These are phyloP conservation scores for Liparis tanakae DNA, from an alignment of 2,797 vertebrate species.

Conservation along the genomic window DNA sequence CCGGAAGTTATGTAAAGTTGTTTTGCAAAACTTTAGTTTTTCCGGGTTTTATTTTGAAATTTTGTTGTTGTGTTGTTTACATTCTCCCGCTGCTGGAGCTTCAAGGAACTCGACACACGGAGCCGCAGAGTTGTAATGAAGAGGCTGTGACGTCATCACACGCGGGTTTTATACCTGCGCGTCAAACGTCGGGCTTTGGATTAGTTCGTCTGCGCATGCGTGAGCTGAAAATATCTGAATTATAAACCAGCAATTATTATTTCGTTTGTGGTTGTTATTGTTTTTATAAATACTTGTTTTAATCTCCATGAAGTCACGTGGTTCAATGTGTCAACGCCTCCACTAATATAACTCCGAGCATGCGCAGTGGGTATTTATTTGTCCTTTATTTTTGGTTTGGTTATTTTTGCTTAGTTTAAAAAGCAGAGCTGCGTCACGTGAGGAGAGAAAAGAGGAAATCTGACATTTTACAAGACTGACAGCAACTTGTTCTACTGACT, in stretches of 20 bases:
- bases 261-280: fast-evolving
- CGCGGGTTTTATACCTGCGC: background rate
- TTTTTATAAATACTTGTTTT: background rate
- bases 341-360: background rate
- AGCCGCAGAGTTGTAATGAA: background rate
- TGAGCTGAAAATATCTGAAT: background rate
- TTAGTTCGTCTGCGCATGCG: background rate
- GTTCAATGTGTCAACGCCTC: background rate
- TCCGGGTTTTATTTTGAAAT: background rate
- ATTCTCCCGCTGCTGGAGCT: background rate
- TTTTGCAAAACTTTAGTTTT: background rate
- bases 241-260: background rate
- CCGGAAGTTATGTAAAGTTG: background rate
- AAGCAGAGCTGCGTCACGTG: background rate
- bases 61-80: background rate
- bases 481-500: background rate
- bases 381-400: background rate
- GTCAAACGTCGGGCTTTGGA: background rate
- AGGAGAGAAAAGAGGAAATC: background rate
- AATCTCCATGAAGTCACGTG: background rate
- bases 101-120: background rate
- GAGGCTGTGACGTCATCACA: slow-evolving; percentile 17
- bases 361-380: background rate
- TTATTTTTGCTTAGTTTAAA: background rate
- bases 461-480: background rate